Evolutionary conservation across 1,140 invertebrate genomes (phyloP).

Genomic region (Xylocopa sonorina): DNA sequence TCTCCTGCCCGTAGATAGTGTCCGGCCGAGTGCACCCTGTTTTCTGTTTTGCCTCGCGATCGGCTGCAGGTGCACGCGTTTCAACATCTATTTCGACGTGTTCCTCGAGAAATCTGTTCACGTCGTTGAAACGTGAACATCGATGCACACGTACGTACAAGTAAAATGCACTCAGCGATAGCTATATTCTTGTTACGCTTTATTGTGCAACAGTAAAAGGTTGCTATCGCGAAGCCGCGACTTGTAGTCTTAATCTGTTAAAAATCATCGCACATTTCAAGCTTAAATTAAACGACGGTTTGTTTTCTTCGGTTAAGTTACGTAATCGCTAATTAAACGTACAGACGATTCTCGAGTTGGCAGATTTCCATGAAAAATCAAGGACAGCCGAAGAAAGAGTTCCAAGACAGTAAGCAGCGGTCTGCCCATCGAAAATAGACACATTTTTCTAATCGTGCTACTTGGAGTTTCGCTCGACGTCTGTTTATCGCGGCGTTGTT

Average conservation of each 20-base stretch:
- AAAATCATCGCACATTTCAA: too few relatives aligned
- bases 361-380: not conserved
- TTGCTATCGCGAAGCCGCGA: not conserved
- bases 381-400: not conserved
- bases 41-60: not conserved
- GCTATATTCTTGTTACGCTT: not conserved
- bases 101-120: not conserved
- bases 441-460: not conserved
- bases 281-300: too few relatives aligned
- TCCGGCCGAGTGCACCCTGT: not conserved
- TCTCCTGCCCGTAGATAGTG: constrained; percentile 7
- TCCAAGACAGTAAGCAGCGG: not conserved
- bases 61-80: too few relatives aligned
- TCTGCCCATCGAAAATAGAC: not conserved
- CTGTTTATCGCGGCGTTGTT: not conserved
- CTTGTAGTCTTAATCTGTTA: too few relatives aligned
- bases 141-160: too few relatives aligned
- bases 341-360: not conserved
- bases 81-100: not conserved
- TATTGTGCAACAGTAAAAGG: not conserved
- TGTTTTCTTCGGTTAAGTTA: too few relatives aligned
- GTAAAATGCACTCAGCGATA: not conserved
- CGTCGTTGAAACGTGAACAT: too few relatives aligned
- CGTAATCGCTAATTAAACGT: not conserved
- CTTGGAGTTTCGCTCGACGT: not conserved